Conservation (phyloP, 1,140 invertebrate species). For the Onthophagus taurus region DNA sequence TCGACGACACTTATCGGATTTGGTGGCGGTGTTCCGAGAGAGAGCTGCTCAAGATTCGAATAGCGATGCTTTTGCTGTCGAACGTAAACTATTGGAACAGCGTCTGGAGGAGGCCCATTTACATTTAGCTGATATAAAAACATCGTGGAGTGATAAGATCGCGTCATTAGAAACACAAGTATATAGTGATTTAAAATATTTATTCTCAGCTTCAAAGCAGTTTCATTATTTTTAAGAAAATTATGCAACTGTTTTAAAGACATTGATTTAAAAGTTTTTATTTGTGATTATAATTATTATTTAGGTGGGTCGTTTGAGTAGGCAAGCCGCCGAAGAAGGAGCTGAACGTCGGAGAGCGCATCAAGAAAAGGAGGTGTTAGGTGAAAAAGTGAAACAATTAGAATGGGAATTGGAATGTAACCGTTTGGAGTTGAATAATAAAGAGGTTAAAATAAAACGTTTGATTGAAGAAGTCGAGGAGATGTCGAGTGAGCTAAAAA, state of each 20-base stretch:
- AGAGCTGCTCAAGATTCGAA: constrained; percentile 41
- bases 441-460: constrained; percentile 54
- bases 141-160: constrained; percentile 82
- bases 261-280: too few relatives aligned
- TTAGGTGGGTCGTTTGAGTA: constrained; percentile 61
- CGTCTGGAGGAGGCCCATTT: constrained; percentile 74
- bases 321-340: constrained; percentile 72
- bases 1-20: constrained; percentile 52
- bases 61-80: constrained; percentile 46
- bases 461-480: constrained; percentile 55
- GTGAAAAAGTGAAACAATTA: constrained; percentile 52
- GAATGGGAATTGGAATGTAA: constrained; percentile 61
- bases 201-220: not conserved
- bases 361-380: constrained; percentile 54
- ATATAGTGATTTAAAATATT: not conserved
- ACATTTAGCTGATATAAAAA: constrained; percentile 79
- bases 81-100: constrained; percentile 59
- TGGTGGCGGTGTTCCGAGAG: constrained; percentile 55
- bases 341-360: constrained; percentile 65
- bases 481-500: constrained; percentile 50
- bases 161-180: constrained; percentile 71
- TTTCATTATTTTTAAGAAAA: too few relatives aligned
- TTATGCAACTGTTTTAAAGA: too few relatives aligned
- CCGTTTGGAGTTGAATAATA: constrained; percentile 56
- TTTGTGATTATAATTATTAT: not conserved